Base-by-base conservation (phyloP, 92 coral and sea anemone species). In the Bergia puertoricense region DNA sequence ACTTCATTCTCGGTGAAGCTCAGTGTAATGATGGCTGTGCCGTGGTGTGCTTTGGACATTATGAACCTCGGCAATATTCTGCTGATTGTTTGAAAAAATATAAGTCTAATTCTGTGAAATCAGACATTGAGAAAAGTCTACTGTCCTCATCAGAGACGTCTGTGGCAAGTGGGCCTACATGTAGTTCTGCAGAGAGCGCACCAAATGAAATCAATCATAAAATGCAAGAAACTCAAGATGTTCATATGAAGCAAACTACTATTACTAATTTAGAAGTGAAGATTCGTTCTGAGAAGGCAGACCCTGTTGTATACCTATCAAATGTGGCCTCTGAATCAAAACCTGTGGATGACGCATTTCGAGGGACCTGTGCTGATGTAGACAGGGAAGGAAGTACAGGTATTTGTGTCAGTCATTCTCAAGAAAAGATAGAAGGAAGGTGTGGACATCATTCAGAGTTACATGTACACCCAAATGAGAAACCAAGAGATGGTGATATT, bases 1-100 rank as follows among this genome's bases (percentile, higher is more conserved):
- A 97, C 81, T 97, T 97, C 89, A 96, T 95, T 22, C 96, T 97
- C 16, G 98, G 99, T 4, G 98, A 97, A 75, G 95, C 98, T n/a
- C 93, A 92, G 11, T 97, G 93, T 65, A 90, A 85, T 10, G 89
- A 91, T 81, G 98, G 99, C 37, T 95, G 97, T 90, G 98, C 99
- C 80, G 98, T 91, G 56, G 85, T 97, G 86, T 92, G 98, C 72
- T 97, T 95, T 94, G 99, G 98, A 22, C 98, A 93, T 86, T 93
- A 94, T 89, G 97, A 94, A 81, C 96, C 95, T 18, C 92, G 75
- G 65, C 67, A 88, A 5, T 89, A 79, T 56, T 62, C 44, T 36
- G 44, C 54, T 39, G 84, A 75, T 42, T 50, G 56, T 66, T n/a
- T 23, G 7, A 20, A 42, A 10, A 1, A 13, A 18, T 30, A 40